These are phyloP conservation scores for Stenodera caucasica DNA, from an alignment of 2,888 invertebrate genomes.

Conservation along the genomic window DNA sequence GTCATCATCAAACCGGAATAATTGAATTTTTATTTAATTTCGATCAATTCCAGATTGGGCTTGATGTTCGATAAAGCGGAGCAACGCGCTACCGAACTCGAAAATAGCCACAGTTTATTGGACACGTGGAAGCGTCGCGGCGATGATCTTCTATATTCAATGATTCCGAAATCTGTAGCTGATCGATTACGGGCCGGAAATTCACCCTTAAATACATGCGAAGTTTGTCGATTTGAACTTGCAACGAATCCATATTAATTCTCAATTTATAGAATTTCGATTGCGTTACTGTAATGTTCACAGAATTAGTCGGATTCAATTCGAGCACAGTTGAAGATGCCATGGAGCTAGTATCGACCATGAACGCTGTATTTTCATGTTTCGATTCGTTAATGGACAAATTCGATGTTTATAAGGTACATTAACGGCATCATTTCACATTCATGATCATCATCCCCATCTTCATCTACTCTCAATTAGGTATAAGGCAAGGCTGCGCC, in stretches of 20 bases:
- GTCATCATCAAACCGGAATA: background rate
- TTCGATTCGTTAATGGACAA: conserved; percentile 83
- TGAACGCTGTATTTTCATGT: conserved; percentile 84
- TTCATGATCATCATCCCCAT: background rate
- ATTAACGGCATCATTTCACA: background rate
- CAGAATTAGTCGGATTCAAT: conserved; percentile 67
- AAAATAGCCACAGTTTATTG: conserved; percentile 73
- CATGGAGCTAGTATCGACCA: conserved; percentile 80
- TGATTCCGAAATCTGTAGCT: conserved; percentile 87
- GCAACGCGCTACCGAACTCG: conserved; percentile 74
- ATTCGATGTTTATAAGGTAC: conserved; percentile 85
- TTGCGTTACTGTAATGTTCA: conserved; percentile 77
- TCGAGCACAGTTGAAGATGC: conserved; percentile 63
- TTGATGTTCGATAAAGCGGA: conserved; percentile 83
- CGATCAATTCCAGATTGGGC: conserved; percentile 61
- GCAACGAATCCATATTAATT: background rate
- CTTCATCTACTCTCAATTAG: background rate
- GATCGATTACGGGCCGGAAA: conserved; percentile 76
- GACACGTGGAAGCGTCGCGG: conserved; percentile 86
- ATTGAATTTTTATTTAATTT: background rate
- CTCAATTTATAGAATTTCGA: conserved; percentile 67
- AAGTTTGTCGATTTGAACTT: too few species aligned
- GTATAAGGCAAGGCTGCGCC: too few species aligned
- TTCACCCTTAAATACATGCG: conserved; percentile 77
- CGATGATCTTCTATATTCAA: conserved; percentile 85